Conservation (phyloP, 2,888 invertebrate species). For the Eledona agricola region DNA sequence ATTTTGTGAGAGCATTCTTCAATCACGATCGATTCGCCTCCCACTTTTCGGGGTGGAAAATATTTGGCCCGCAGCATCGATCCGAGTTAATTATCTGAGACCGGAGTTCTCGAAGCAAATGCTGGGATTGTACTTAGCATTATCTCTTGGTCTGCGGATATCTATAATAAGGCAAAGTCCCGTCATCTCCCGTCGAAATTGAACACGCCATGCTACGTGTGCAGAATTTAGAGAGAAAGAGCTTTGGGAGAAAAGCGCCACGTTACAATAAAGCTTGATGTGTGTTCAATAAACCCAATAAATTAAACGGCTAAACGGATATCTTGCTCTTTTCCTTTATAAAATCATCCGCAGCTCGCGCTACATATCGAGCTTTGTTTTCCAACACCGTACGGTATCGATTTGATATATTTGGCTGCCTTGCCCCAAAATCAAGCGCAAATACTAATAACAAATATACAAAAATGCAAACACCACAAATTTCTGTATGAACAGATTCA, state of each 20-base stretch:
- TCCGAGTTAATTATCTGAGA: constrained; percentile 35
- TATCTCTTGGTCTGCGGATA: constrained; percentile 49
- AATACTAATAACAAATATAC: too few relatives aligned
- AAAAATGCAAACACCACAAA: too few relatives aligned
- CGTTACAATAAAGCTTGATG: constrained; percentile 53
- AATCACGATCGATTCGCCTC: too few relatives aligned
- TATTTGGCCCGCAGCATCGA: constrained; percentile 21
- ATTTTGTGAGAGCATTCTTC: too few relatives aligned
- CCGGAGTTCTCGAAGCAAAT: constrained; percentile 43
- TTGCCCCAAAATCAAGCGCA: too few relatives aligned
- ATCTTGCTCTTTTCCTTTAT: constrained; percentile 24
- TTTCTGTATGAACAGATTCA: too few relatives aligned
- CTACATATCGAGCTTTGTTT: constrained; percentile 6
- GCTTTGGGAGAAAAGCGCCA: constrained; percentile 40
- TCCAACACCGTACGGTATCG: too few relatives aligned
- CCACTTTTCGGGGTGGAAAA: too few relatives aligned
- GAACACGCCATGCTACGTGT: constrained; percentile 59
- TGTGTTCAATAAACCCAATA: constrained; percentile 54
- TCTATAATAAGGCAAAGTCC: constrained; percentile 55
- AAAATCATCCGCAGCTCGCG: constrained; percentile 6
- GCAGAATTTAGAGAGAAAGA: constrained; percentile 52
- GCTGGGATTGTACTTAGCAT: constrained; percentile 47
- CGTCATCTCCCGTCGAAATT: constrained; percentile 54
- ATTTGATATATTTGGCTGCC: too few relatives aligned
- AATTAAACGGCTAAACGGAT: constrained; percentile 52